Percentiles rank a stretch among this genome's conserved stretches.
Evolutionary conservation across 1,140 invertebrate species (phyloP).

Genomic region (Coboldia fuscipes): DNA sequence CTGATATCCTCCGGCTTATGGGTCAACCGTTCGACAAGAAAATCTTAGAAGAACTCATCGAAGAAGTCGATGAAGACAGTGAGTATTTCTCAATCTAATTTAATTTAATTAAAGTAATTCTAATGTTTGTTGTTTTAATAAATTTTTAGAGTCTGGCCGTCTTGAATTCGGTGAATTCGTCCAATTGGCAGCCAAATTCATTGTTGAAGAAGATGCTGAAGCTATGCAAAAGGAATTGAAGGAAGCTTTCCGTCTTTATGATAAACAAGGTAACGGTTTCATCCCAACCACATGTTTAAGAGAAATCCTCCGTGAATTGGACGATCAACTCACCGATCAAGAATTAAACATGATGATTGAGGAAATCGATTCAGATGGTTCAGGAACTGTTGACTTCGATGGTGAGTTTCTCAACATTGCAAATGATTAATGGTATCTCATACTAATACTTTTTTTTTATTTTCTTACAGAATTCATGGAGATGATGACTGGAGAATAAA

Average conservation of each 20-base stretch:
- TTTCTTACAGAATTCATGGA: conserved; percentile 78
- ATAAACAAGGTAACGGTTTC: conserved; percentile 83
- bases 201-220: conserved; percentile 86
- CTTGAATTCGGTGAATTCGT: conserved; percentile 91
- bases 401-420: conserved; percentile 20
- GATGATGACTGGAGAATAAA: conserved; percentile 89
- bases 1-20: conserved; percentile 83
- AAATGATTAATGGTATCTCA: not conserved
- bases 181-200: conserved; percentile 79
- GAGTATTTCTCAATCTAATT: conserved; percentile 22
- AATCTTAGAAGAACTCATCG: conserved; percentile 83
- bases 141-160: conserved; percentile 60
- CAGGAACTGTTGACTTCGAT: conserved; percentile 42
- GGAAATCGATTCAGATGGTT: conserved; percentile 90
- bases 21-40: conserved; percentile 91
- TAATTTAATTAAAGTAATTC: conserved; percentile 1
- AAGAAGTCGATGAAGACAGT: conserved; percentile 92
- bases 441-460: conserved; percentile 6
- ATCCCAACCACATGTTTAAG: conserved; percentile 81
- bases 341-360: conserved; percentile 91
- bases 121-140: not conserved
- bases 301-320: conserved; percentile 78
- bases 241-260: conserved; percentile 80
- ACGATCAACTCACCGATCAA: conserved; percentile 78
- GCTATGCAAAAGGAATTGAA: conserved; percentile 78